A percentile compares a stretch with the other conserved stretches of the same genome.
These are phyloP conservation scores for Mesoligia furuncula DNA, from an alignment of 2,888 invertebrate species.

Conservation along the genomic window DNA sequence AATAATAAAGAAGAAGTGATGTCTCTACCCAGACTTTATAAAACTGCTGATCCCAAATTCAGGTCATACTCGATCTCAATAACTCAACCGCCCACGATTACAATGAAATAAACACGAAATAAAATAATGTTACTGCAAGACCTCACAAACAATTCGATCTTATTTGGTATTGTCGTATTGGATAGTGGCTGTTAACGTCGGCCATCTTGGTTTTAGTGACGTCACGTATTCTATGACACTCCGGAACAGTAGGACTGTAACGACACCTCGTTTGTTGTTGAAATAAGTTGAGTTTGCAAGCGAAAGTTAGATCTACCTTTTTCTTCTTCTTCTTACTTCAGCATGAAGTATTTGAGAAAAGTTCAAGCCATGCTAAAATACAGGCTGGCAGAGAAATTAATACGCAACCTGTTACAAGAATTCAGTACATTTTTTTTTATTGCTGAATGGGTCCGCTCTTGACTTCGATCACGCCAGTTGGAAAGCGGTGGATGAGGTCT, in stretches of 20 bases:
- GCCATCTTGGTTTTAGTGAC: constrained; percentile 50
- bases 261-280: constrained; percentile 24
- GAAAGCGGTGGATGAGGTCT: no score
- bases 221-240: constrained; percentile 48
- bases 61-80: constrained; percentile 1
- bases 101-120: constrained; percentile 35
- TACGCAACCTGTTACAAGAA: no score
- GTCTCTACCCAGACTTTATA: no score
- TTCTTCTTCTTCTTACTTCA: background rate
- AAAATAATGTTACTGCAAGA: constrained; percentile 11
- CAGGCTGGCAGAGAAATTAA: no score
- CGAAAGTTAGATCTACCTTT: background rate
- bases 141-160: constrained; percentile 39
- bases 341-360: background rate
- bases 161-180: constrained; percentile 25
- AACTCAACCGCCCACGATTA: constrained; percentile 27
- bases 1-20: no score
- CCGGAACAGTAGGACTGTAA: constrained; percentile 19
- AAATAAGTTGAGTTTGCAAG: constrained; percentile 24
- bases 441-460: no score
- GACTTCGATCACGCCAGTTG: no score
- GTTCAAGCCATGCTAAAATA: background rate
- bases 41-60: background rate
- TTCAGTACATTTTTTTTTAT: no score
- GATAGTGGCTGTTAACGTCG: constrained; percentile 36